Percentiles rank a stretch among this genome's conserved stretches.
Conservation (phyloP, 2,797 vertebrate species). For the Anabacerthia variegaticeps region DNA sequence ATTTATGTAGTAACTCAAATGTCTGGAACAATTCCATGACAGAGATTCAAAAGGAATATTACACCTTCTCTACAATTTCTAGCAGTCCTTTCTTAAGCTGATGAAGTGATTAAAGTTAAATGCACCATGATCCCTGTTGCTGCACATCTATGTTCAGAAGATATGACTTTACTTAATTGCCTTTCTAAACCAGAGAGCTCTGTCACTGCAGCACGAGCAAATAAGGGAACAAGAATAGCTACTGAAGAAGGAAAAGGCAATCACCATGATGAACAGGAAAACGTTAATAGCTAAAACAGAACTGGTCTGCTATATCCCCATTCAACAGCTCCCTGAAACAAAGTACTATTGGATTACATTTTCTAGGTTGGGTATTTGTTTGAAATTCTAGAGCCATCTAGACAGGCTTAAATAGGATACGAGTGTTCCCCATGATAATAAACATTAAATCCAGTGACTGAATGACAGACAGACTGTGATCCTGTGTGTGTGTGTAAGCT, state of each 20-base stretch:
- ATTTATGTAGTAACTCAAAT: background rate
- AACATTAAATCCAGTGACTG: conserved; percentile 30
- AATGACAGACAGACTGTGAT: conserved; percentile 9
- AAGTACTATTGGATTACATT: conserved; percentile 21
- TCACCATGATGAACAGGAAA: background rate
- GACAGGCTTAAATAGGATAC: conserved; percentile 57
- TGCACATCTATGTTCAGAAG: background rate
- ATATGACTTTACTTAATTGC: background rate
- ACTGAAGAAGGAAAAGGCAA: background rate
- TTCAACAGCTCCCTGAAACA: conserved; percentile 14
- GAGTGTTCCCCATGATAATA: background rate
- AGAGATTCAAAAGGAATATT: background rate
- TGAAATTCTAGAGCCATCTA: conserved; percentile 58
- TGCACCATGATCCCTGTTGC: background rate
- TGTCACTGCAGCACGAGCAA: background rate
- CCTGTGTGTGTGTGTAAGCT: fast-evolving
- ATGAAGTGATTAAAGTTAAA: background rate
- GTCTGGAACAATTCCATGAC: background rate
- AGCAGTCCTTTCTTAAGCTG: background rate
- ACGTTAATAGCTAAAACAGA: conserved; percentile 15
- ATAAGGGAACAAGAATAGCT: background rate
- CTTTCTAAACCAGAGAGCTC: background rate
- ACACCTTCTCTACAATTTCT: background rate
- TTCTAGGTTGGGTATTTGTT: background rate
- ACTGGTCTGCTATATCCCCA: background rate